Percentiles rank a stretch among this genome's conserved stretches.
Evolutionary conservation across 1,140 invertebrate genomes (phyloP).

Genomic region (Aleiodes sp.): DNA sequence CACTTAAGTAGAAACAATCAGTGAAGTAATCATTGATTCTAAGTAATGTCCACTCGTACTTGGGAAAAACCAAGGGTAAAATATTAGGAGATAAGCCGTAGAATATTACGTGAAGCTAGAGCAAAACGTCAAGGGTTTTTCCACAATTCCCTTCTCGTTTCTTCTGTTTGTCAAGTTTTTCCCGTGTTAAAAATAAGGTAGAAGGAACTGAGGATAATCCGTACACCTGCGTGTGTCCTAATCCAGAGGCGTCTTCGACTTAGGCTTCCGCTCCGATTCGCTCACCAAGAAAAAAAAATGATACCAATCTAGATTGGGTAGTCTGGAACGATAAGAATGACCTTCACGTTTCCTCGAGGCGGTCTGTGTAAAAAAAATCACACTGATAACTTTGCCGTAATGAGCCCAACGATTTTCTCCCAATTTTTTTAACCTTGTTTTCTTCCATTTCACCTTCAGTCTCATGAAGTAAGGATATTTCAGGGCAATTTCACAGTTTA

Average conservation of each 20-base stretch:
- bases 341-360: not conserved
- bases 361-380: conserved; percentile 32
- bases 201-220: conserved; percentile 22
- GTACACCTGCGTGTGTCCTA: conserved; percentile 22
- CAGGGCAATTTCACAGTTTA: not conserved
- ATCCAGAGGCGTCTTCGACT: conserved; percentile 4
- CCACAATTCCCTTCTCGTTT: too few relatives aligned
- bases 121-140: not conserved
- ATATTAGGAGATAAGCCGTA: not conserved
- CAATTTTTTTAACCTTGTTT: not conserved
- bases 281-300: not conserved
- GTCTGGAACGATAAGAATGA: not conserved
- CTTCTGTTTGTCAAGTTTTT: not conserved
- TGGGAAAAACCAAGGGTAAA: not conserved
- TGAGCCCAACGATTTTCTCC: too few relatives aligned
- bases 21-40: not conserved
- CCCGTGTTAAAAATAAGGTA: conserved; percentile 1
- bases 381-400: conserved; percentile 51
- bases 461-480: too few relatives aligned
- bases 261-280: conserved; percentile 26
- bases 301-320: not conserved
- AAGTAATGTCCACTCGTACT: not conserved
- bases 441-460: too few relatives aligned
- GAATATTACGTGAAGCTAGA: conserved; percentile 24
- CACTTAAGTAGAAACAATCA: not conserved